Evolutionary conservation across 2,113 vertebrate genomes (phyloP).

Genomic region (Saguinus midas): DNA sequence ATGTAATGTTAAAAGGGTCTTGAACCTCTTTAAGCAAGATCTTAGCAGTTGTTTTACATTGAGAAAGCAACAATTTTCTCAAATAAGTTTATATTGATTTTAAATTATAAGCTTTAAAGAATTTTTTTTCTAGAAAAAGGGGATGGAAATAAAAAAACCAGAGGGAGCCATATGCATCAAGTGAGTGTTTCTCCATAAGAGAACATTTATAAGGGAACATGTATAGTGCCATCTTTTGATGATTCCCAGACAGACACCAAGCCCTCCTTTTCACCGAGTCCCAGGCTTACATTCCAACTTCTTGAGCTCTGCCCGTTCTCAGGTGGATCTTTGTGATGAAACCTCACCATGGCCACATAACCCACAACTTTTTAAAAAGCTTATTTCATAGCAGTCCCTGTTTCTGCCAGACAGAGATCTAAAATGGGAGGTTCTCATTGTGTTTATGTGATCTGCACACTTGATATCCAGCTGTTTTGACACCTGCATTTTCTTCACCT

Average conservation of each 20-base stretch:
- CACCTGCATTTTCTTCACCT: background rate
- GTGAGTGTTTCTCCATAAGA: background rate
- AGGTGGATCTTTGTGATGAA: background rate
- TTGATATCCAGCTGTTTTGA: background rate
- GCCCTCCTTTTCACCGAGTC: fast-evolving
- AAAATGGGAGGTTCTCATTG: background rate
- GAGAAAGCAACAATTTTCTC: conserved; percentile 40
- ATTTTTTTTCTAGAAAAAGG: background rate
- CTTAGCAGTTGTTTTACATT: conserved; percentile 14
- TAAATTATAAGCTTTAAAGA: conserved; percentile 47
- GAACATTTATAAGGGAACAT: background rate
- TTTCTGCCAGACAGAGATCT: background rate
- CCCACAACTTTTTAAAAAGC: background rate
- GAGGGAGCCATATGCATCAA: background rate
- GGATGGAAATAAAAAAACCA: background rate
- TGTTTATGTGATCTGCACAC: background rate
- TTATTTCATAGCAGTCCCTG: background rate
- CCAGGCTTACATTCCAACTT: background rate
- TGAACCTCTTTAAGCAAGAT: conserved; percentile 48
- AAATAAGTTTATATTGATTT: conserved; percentile 31
- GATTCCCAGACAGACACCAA: background rate
- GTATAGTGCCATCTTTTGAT: background rate
- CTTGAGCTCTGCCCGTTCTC: background rate
- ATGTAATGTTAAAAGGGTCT: background rate
- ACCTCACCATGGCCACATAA: background rate